These are phyloP conservation scores for Recurvirostra avosetta DNA, from an alignment of 2,113 vertebrate species.

Conservation along the genomic window DNA sequence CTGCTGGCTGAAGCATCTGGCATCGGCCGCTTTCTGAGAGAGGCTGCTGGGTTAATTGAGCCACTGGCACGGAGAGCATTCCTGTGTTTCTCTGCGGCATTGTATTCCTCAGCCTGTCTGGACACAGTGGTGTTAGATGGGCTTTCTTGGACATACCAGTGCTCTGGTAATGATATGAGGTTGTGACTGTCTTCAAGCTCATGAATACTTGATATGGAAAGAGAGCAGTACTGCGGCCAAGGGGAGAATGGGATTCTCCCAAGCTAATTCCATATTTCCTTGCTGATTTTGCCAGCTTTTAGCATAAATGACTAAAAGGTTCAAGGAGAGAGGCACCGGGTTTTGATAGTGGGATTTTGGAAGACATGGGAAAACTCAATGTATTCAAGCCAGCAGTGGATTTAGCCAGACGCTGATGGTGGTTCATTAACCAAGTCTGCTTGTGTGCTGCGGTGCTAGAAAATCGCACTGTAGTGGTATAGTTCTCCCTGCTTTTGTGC, in stretches of 20 bases:
- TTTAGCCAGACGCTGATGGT: neutral
- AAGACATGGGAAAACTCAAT: neutral
- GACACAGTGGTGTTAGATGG: neutral
- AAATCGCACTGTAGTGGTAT: neutral
- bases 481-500: neutral
- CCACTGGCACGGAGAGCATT: neutral
- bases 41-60: neutral
- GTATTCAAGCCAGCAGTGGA: neutral
- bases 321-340: neutral
- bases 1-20: neutral
- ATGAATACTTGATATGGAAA: conserved; percentile 37
- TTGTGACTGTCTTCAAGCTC: neutral
- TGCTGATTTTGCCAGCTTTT: neutral
- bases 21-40: neutral
- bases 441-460: neutral
- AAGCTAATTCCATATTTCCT: neutral
- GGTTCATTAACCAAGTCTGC: neutral
- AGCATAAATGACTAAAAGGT: neutral
- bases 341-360: neutral
- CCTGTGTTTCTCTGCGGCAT: neutral
- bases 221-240: neutral
- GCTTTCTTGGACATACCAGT: neutral
- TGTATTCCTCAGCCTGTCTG: neutral
- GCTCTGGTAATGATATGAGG: neutral
- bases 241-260: neutral